Evolutionary conservation across 2,797 vertebrate species (phyloP).

Genomic region (Pelodytes ibericus): DNA sequence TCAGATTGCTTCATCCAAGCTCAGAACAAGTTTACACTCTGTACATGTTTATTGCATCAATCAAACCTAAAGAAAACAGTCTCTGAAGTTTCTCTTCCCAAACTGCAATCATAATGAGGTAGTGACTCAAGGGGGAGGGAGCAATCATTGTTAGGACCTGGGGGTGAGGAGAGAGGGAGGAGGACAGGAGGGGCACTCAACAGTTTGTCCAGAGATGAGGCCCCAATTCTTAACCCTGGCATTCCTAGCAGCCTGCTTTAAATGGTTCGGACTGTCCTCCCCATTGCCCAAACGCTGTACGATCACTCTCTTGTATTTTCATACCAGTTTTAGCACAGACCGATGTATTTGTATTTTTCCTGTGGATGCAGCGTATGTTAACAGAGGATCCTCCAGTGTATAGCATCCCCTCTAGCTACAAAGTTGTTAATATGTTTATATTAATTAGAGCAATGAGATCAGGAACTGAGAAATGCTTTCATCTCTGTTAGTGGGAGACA

Average conservation of each 20-base stretch:
- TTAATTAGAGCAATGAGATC: slow-evolving; percentile 9
- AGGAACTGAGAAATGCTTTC: not conserved
- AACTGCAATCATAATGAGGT: slow-evolving; percentile 41
- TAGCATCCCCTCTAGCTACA: slow-evolving; percentile 4
- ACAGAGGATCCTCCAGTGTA: not conserved
- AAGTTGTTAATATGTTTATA: not conserved
- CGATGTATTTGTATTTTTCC: not conserved
- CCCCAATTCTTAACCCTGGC: slow-evolving; percentile 24
- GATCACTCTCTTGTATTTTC: not conserved
- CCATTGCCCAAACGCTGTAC: not conserved
- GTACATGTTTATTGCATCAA: slow-evolving; percentile 31
- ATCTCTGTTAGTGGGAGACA: not conserved
- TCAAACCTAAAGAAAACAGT: slow-evolving; percentile 19
- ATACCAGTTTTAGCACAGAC: not conserved
- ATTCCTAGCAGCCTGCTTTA: not conserved
- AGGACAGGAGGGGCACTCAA: slow-evolving; percentile 31
- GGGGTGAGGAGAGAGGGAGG: slow-evolving; percentile 31
- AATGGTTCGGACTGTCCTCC: not conserved
- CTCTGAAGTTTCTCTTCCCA: slow-evolving; percentile 32
- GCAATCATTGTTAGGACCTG: slow-evolving; percentile 42
- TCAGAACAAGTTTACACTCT: not conserved
- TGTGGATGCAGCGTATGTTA: not conserved
- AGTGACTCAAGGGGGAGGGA: slow-evolving; percentile 14
- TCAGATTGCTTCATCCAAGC: not conserved
- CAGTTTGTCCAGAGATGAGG: slow-evolving; percentile 9